Percentiles rank a stretch among this genome's conserved stretches.
Evolutionary conservation across 2,888 invertebrate genomes (phyloP).

Genomic region (Stenodema calcarata): DNA sequence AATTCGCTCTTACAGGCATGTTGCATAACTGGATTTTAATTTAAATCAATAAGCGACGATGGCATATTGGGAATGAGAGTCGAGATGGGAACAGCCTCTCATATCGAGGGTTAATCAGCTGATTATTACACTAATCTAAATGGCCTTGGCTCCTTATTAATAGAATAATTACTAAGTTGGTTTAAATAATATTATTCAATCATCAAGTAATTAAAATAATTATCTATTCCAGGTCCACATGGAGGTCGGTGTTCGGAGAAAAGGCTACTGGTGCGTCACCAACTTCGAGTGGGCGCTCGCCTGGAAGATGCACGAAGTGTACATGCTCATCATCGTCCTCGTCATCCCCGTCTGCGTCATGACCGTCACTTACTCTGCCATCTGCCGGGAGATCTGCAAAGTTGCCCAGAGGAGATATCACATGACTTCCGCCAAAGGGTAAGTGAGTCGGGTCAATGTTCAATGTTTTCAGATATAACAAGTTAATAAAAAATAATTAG

Average conservation of each 20-base stretch:
- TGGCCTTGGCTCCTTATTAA: too few species aligned
- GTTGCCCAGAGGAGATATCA: constrained; percentile 55
- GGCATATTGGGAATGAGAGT: too few species aligned
- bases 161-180: too few species aligned
- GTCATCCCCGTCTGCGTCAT: constrained; percentile 70
- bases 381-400: constrained; percentile 67
- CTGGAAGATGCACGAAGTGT: constrained; percentile 68
- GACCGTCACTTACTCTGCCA: constrained; percentile 70
- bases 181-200: too few species aligned
- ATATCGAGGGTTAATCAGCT: too few species aligned
- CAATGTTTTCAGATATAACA: too few species aligned
- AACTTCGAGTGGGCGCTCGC: constrained; percentile 63
- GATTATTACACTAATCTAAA: too few species aligned
- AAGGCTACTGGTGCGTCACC: constrained; percentile 69
- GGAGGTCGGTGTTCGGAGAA: constrained; percentile 61
- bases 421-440: constrained; percentile 55
- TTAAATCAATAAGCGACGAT: too few species aligned
- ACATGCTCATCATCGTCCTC: constrained; percentile 70
- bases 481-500: too few species aligned
- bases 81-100: too few species aligned
- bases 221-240: constrained; percentile 61
- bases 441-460: not conserved
- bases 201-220: not conserved
- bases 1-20: too few species aligned
- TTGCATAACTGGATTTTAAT: too few species aligned